Conservation (phyloP, 2,797 vertebrate genomes). For the Holocentrus rufus region DNA sequence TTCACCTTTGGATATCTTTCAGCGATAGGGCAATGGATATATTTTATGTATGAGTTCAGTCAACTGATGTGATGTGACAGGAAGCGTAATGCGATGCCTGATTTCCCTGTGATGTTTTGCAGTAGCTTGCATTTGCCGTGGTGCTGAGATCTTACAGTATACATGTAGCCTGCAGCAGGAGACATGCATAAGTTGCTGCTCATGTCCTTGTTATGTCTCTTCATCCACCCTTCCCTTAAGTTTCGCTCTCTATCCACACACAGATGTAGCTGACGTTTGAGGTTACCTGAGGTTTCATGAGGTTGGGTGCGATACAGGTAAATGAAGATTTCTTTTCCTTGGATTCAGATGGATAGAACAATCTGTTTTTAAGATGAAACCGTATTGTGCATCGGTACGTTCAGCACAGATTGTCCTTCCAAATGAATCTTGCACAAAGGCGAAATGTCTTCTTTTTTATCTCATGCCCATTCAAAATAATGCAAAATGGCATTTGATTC, state of each 20-base stretch:
- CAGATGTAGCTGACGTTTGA: conserved; percentile 50
- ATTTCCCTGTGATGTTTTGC: conserved; percentile 1
- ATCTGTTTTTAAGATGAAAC: not conserved
- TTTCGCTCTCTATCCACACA: not conserved
- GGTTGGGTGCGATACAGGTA: conserved; percentile 45
- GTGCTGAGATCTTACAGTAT: conserved; percentile 12
- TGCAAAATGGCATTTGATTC: not conserved
- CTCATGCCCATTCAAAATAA: not conserved
- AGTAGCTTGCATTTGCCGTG: conserved; percentile 4
- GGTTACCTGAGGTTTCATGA: conserved; percentile 52
- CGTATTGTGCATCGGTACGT: too few relatives aligned
- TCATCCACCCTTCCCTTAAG: not conserved
- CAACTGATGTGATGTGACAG: not conserved
- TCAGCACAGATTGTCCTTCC: too few relatives aligned
- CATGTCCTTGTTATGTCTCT: not conserved
- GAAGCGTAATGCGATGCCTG: not conserved
- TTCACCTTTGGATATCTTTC: not conserved
- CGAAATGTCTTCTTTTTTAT: not conserved
- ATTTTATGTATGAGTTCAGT: not conserved
- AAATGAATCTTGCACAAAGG: not conserved
- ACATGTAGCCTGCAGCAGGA: conserved; percentile 10
- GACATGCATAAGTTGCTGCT: not conserved
- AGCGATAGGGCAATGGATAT: not conserved
- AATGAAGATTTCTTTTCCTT: not conserved
- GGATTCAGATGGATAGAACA: not conserved